These are phyloP conservation scores for Epirrita christyi DNA, from an alignment of 2,888 invertebrate genomes.

Conservation along the genomic window DNA sequence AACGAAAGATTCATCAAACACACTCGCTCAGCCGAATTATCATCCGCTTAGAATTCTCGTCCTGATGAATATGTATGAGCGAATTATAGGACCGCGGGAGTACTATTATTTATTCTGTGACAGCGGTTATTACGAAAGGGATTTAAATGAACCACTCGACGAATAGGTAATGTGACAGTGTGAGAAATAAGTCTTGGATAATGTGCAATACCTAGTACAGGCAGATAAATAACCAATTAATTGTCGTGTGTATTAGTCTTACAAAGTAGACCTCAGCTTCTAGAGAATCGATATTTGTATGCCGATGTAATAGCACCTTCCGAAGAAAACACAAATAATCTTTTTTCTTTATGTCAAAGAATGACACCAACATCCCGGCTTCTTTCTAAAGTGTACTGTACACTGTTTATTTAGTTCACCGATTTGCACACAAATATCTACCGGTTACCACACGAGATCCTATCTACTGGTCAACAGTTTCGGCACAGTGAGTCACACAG, in stretches of 20 bases:
- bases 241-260: not conserved
- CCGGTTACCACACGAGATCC: constrained; percentile 1
- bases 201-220: constrained; percentile 10
- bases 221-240: constrained; percentile 3
- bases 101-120: constrained; percentile 9
- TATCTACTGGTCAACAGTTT: constrained; percentile 37
- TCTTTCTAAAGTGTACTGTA: too few relatives aligned
- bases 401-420: not conserved
- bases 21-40: constrained; percentile 27
- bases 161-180: constrained; percentile 35
- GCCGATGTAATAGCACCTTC: too few relatives aligned
- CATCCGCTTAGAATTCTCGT: constrained; percentile 43
- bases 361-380: too few relatives aligned
- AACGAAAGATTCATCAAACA: constrained; percentile 20
- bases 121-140: constrained; percentile 38
- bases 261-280: too few relatives aligned
- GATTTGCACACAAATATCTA: not conserved
- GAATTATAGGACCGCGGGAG: constrained; percentile 24
- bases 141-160: constrained; percentile 31
- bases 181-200: constrained; percentile 29
- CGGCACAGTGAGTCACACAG: constrained; percentile 48
- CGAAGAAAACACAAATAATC: too few relatives aligned
- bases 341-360: too few relatives aligned
- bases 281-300: too few relatives aligned
- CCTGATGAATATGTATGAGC: constrained; percentile 50